Evolutionary conservation across 64 coral and sea anemone species (phyloP).

Genomic region (Porites australiensis): DNA sequence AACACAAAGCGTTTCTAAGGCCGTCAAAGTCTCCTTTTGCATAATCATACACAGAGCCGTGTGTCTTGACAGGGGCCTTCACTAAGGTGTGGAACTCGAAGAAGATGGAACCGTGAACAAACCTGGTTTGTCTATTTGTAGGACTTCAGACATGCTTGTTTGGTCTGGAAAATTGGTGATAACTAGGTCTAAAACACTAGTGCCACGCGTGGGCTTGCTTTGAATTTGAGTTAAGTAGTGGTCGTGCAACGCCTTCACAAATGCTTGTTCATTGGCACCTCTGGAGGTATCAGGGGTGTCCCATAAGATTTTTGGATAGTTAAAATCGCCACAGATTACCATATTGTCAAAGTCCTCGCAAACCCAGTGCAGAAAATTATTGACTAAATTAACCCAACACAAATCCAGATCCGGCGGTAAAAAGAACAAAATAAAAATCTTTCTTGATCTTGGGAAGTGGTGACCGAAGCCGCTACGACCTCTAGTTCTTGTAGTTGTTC

Average conservation of each 20-base stretch:
- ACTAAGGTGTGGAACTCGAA: not conserved
- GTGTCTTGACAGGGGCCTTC: not conserved
- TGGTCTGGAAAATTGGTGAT: conserved; percentile 52
- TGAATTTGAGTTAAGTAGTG: conserved; percentile 43
- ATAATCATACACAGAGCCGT: not conserved
- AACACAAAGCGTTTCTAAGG: not conserved
- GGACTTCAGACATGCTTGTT: conserved; percentile 8
- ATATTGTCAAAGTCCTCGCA: conserved; percentile 70
- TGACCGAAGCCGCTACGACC: conserved; percentile 23
- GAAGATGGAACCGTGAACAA: not conserved
- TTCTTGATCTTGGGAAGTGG: conserved; percentile 53
- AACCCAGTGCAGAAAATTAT: conserved; percentile 55
- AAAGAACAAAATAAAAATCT: conserved; percentile 56
- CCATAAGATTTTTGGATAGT: conserved; percentile 66
- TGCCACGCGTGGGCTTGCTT: conserved; percentile 12
- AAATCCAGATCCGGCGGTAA: conserved; percentile 46
- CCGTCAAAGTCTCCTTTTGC: not conserved
- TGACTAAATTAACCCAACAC: conserved; percentile 47
- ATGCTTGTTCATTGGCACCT: conserved; percentile 39
- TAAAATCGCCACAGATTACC: conserved; percentile 69
- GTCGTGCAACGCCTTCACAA: not conserved
- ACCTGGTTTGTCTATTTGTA: not conserved
- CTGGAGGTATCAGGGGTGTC: conserved; percentile 30
- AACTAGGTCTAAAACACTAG: conserved; percentile 45
- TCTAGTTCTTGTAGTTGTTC: conserved; percentile 47